Percentiles rank a stretch among this genome's conserved stretches.
phyloP scores from a whole-genome alignment of 2,113 vertebrate genomes.

The Diphyllodes magnificus region DNA sequence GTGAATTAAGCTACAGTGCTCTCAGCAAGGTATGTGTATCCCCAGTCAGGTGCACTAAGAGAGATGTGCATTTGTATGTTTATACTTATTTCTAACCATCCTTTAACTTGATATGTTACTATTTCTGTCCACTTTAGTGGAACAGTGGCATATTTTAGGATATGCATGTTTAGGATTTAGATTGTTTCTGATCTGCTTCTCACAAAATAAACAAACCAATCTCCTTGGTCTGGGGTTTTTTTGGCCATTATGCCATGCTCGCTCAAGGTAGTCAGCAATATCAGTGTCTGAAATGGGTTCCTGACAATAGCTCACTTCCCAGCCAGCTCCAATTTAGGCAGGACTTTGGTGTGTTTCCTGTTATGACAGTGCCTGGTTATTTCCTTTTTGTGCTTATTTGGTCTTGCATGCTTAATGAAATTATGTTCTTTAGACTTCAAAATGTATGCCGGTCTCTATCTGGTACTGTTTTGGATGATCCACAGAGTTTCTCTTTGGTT shows the following conservation, averaged over 20 bases:
- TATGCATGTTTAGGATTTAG: neutral
- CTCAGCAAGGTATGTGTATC: neutral
- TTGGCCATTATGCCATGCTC: neutral
- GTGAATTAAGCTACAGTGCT: neutral
- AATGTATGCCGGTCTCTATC: neutral
- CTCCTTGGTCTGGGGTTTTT: neutral
- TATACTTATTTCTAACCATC: neutral
- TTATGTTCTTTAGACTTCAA: neutral
- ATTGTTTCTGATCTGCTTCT: neutral
- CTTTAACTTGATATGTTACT: neutral
- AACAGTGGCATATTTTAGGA: neutral
- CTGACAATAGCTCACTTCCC: slow-evolving; percentile 51
- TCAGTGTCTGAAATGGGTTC: neutral
- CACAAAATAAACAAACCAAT: neutral
- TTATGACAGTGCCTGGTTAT: slow-evolving; percentile 6
- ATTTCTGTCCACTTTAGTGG: neutral
- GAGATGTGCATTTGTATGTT: neutral
- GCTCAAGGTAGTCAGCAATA: neutral
- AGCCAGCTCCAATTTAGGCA: slow-evolving; percentile 34
- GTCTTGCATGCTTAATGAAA: slow-evolving; percentile 24
- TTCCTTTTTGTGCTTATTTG: slow-evolving; percentile 39
- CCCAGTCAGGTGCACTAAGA: neutral
- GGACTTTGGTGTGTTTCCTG: slow-evolving; percentile 34
- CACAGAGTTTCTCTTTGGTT: neutral
- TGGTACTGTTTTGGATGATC: neutral